phyloP scores from a whole-genome alignment of 2,113 vertebrate genomes.

The Suricata suricatta region DNA sequence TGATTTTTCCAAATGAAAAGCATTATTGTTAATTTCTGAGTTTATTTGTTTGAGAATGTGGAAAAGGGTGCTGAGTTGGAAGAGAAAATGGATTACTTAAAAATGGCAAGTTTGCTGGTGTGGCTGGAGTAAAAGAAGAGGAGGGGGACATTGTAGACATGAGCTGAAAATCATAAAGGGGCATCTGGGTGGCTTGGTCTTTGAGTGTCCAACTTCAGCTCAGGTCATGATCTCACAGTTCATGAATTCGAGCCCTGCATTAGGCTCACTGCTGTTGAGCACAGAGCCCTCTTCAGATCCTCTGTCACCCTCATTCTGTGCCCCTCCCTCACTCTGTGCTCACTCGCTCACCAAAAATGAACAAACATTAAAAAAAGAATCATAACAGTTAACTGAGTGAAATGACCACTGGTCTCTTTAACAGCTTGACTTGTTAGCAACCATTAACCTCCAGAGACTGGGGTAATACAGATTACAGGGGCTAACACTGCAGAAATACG shows the following conservation, averaged over 20 bases:
- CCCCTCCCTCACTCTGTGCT: no score
- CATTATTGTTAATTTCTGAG: neutral
- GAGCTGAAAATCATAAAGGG: neutral
- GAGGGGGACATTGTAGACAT: neutral
- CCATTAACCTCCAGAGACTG: neutral
- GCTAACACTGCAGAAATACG: neutral
- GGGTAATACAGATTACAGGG: neutral
- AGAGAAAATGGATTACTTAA: neutral
- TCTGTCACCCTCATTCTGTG: no score
- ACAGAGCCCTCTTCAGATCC: no score
- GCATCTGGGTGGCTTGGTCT: no score
- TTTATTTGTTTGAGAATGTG: neutral
- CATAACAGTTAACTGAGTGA: neutral
- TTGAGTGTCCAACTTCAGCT: no score
- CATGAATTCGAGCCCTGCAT: no score
- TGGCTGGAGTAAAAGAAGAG: neutral
- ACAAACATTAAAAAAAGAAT: neutral
- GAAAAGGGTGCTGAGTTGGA: neutral
- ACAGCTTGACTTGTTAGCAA: neutral
- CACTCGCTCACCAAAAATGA: no score
- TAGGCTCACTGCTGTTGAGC: no score
- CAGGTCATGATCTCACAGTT: no score
- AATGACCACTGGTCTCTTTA: constrained; percentile 15
- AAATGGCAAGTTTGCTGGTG: neutral
- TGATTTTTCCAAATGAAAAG: neutral